Evolutionary conservation across 2,797 vertebrate species (phyloP).

Genomic region (Paramormyrops hopkinsi): DNA sequence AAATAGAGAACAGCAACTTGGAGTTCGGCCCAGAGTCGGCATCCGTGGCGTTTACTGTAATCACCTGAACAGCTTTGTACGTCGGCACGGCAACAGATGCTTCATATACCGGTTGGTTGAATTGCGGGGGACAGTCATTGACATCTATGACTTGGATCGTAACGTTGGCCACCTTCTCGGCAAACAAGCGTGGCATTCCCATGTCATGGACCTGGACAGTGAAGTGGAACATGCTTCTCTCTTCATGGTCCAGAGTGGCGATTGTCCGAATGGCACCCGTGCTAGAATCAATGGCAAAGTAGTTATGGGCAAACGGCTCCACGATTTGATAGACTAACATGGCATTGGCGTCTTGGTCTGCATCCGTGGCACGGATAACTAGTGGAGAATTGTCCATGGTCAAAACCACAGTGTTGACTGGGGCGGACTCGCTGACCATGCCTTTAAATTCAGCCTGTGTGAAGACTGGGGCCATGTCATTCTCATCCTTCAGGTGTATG

Average conservation of each 20-base stretch:
- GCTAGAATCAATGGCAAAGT: constrained; percentile 90
- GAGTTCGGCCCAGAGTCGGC: constrained; percentile 80
- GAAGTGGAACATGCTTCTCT: constrained; percentile 77
- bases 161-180: constrained; percentile 84
- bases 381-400: constrained; percentile 78
- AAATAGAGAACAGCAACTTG: constrained; percentile 82
- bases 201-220: constrained; percentile 93
- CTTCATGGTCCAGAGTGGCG: constrained; percentile 80
- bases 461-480: constrained; percentile 86
- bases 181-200: constrained; percentile 79
- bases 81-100: constrained; percentile 78
- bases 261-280: constrained; percentile 86
- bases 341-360: constrained; percentile 81
- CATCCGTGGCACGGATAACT: constrained; percentile 83
- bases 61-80: constrained; percentile 82
- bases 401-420: constrained; percentile 80
- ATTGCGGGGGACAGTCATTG: constrained; percentile 87
- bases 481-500: constrained; percentile 87
- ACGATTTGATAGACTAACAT: constrained; percentile 93
- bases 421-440: constrained; percentile 83
- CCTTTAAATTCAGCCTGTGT: constrained; percentile 75
- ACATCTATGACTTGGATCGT: constrained; percentile 85
- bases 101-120: constrained; percentile 78
- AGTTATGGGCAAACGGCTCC: constrained; percentile 82
- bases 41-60: constrained; percentile 80